Evolutionary conservation across 2,113 vertebrate genomes (phyloP), one percentile per base, ranked within the genome.

Genomic region (Arizona elegans): DNA sequence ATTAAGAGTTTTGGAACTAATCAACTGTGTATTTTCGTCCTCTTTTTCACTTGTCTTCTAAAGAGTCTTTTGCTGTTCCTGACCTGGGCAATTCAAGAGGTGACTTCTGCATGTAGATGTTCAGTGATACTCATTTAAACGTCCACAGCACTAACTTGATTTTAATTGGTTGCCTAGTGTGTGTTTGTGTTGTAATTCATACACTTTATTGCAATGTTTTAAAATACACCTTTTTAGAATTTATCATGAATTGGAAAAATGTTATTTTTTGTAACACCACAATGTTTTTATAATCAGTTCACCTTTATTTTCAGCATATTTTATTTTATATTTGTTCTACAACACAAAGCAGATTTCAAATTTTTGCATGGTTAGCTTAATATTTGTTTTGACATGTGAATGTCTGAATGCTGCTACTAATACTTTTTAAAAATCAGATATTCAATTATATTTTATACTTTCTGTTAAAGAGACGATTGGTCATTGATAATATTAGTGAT

Each of bases 21-120:
- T 97, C 98, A 98, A 98, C 95, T 94, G 97, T 96, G 95, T 98
- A 54, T 98, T 99, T 97, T 99, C 96, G 96, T 96, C 97, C 94
- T 96, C 95, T 96, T 98, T 98, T 94, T 97, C 95, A 95, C 96
- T 97, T 98, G 96, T 98, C 97, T 95, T 97, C 94, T 97, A 98
- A 99, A 99, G 99, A 99, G 97, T 98, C 99, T 98, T 98, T 99
- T 98, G 98, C 99, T 98, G 98, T 98, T 99, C 98, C 99, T 98
- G 99, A 99, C 98, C 98, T 98, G 98, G 99, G 98, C 99, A 99
- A 98, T 98, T 97, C 99, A 97, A 99, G 98, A 99, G 99, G 99
- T 99, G 99, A 99, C 97, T 98, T 97, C 98, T 98, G 98, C 98
- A 98, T 98, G 98, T 97, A 97, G 96, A 97, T 95, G 91, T 95